Evolutionary conservation across 2,888 invertebrate genomes (phyloP), one percentile per base, ranked within the genome.

Genomic region (Ophonus ardosiacus): DNA sequence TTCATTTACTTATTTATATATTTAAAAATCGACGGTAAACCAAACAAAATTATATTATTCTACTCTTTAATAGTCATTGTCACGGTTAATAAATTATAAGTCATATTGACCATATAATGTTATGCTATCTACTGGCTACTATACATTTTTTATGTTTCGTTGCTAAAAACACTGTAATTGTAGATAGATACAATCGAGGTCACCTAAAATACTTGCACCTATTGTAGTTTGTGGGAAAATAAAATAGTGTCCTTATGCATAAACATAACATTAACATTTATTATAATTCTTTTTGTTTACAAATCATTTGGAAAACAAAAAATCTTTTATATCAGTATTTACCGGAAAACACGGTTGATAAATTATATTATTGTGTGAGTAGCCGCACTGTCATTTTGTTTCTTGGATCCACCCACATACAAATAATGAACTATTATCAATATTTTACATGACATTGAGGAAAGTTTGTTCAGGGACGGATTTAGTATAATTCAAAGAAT

Each of bases 361-460:
- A 68, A 68, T 68, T 38, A 65, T 51, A 68, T 81, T 65, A 81
- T 68, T 63, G 43, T 81, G 51, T 81, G 81, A 81, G 68, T 21
- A 51, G 15, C 68, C 5, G 68, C 24, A 68, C 38, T 68, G 68
- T 68, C 38, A 68, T 78, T 57, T 78, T 18, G 78, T 56, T 78
- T 74, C 78, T 18, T 56, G 57, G 65, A 43, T 43, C 65, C 65
- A 68, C 51, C 21, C 65, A 81, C 65, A 51, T 43, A 38, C 59
- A 38, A 43, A 40, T 76, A 51, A 56, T 76, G 18, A 76, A 76
- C 24, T 21, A 76, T 51, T 24, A 18, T 51, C 10, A 38, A 15
- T 43, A 17, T 51, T 10, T 17, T 74, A 18, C 7, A 15, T 51
- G 76, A 51, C 76, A 76, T 76, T 76, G 51, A 76, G n/a, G 21